Percentiles rank a stretch among this genome's conserved stretches.
phyloP scores from a whole-genome alignment of 2,113 vertebrate genomes.

The Aldabrachelys gigantea region DNA sequence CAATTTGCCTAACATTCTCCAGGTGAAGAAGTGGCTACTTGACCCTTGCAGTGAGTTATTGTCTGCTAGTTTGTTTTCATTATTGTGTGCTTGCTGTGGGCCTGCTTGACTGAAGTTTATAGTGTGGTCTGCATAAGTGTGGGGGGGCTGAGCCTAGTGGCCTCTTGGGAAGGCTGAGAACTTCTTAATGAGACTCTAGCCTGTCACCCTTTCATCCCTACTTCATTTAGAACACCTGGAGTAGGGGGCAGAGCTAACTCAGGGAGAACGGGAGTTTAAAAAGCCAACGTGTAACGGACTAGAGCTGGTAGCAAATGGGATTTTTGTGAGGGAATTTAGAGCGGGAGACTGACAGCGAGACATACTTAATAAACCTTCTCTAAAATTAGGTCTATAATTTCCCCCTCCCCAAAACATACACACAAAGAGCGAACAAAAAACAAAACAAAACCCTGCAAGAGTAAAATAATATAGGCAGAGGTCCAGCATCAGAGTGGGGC shows the following conservation, averaged over 20 bases:
- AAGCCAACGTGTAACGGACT: background rate
- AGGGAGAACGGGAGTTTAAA: background rate
- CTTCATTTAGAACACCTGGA: background rate
- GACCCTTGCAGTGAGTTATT: background rate
- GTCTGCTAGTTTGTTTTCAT: too few relatives aligned
- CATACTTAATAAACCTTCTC: background rate
- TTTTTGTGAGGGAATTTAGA: background rate
- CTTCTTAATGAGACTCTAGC: background rate
- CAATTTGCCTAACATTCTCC: background rate
- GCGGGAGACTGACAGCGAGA: background rate
- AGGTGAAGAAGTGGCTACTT: background rate
- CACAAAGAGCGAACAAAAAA: background rate
- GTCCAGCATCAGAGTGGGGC: background rate
- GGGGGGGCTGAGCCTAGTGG: background rate
- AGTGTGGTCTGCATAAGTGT: background rate
- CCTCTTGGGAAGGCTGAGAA: background rate
- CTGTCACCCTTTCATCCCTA: background rate
- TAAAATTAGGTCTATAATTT: background rate
- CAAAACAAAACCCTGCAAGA: background rate
- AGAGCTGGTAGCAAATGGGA: background rate
- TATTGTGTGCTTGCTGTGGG: too few relatives aligned
- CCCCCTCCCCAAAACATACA: background rate
- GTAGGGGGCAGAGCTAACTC: background rate
- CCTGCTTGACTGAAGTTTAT: background rate
- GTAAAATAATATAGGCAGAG: background rate